These are phyloP conservation scores for Anastatus disparis DNA, from an alignment of 1,140 invertebrate species.

Conservation along the genomic window DNA sequence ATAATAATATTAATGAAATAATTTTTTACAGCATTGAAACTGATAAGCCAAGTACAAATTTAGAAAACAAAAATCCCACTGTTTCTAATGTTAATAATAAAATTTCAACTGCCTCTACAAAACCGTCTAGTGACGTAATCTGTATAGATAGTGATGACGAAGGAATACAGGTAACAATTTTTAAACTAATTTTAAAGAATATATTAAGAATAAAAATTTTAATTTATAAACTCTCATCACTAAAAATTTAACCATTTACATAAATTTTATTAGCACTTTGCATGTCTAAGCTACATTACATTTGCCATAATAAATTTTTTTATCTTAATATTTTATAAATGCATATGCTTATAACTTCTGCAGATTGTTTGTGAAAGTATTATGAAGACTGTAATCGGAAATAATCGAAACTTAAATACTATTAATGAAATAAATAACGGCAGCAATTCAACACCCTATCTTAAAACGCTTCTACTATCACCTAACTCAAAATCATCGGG, in stretches of 20 bases:
- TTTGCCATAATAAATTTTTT: no score
- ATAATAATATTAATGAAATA: neutral
- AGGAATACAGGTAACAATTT: constrained; percentile 49
- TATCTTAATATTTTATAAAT: neutral
- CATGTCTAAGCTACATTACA: no score
- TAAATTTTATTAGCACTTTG: no score
- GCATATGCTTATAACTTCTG: neutral
- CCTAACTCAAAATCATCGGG: neutral
- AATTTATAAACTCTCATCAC: no score
- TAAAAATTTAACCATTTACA: no score
- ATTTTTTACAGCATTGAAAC: constrained; percentile 4
- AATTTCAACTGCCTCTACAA: neutral
- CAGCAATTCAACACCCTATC: no score
- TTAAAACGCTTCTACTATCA: neutral
- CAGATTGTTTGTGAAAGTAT: constrained; percentile 18
- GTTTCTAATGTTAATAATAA: neutral
- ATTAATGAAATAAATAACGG: no score
- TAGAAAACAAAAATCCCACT: neutral
- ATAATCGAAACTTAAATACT: neutral
- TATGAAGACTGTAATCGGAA: constrained; percentile 18
- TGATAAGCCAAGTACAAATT: neutral
- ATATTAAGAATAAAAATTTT: no score
- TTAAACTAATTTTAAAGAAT: no score
- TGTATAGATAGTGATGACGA: constrained; percentile 54
- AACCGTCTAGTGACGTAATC: constrained; percentile 38